Percentiles rank a stretch among this genome's conserved stretches.
Evolutionary conservation across 2,888 invertebrate genomes (phyloP).

Genomic region (Drosophila ustulata): DNA sequence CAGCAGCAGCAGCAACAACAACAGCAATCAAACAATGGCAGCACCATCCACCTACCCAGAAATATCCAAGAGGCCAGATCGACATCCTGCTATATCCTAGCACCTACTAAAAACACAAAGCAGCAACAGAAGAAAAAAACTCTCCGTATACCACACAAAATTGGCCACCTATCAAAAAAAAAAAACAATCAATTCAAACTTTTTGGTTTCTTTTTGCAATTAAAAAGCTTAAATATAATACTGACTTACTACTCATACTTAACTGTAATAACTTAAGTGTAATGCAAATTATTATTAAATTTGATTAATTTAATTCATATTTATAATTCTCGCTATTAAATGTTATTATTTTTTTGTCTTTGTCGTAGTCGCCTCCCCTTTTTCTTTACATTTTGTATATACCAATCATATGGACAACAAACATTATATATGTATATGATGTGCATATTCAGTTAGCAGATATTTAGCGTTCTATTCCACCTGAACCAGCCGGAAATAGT

Average conservation of each 20-base stretch:
- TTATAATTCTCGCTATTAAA: slow-evolving; percentile 79
- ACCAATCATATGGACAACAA: neutral
- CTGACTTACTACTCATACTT: slow-evolving; percentile 81
- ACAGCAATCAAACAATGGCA: slow-evolving; percentile 4
- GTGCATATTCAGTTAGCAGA: neutral
- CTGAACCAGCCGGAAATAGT: too few species aligned
- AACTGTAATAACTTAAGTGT: slow-evolving; percentile 76
- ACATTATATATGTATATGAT: neutral
- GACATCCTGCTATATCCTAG: slow-evolving; percentile 31
- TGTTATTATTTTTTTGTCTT: slow-evolving; percentile 64
- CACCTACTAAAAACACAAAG: slow-evolving; percentile 43
- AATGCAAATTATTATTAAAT: slow-evolving; percentile 79
- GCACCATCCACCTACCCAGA: slow-evolving; percentile 9
- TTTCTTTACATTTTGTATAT: slow-evolving; percentile 16
- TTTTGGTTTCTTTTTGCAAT: slow-evolving; percentile 41
- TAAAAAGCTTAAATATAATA: slow-evolving; percentile 67
- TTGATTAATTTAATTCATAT: slow-evolving; percentile 80
- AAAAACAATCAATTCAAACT: slow-evolving; percentile 13
- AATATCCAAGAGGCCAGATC: slow-evolving; percentile 18
- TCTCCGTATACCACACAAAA: slow-evolving; percentile 5
- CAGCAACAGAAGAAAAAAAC: slow-evolving; percentile 2
- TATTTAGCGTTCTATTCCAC: neutral
- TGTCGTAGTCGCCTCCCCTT: slow-evolving; percentile 54
- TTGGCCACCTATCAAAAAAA: slow-evolving; percentile 21
- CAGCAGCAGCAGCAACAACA: neutral